Base-by-base conservation (phyloP, 2,888 invertebrate species). In the Teleogryllus oceanicus region DNA sequence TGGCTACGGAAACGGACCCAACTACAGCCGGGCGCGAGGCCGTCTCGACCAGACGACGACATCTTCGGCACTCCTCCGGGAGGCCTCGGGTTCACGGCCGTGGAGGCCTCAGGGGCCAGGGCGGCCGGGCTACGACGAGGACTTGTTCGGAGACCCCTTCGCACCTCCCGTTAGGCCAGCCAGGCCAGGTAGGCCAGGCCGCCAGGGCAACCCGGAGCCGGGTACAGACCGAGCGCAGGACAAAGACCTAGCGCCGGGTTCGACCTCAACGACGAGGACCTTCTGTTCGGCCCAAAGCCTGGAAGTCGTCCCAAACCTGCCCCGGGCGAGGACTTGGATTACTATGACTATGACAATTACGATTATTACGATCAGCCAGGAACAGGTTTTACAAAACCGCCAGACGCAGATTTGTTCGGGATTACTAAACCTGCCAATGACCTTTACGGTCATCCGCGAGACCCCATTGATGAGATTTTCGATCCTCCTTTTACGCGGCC, bases 21-120 rank as follows among this genome's bases (percentile, higher is more conserved):
- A 62, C n/a, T 12, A 12, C 62, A n/a, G 62, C n/a, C 62, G 62
- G 62, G 62, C 85, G 87, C 86, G 82, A 62, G 62, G 13, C 62
- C 62, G n/a, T 62, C 62, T 12, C 62, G n/a, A 62, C 62, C 62
- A 18, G n/a, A 62, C n/a, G 62, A 62, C n/a, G 62, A 62, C 62
- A 18, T 62, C 13, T 62, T 62, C n/a, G 62, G n/a, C n/a, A 8
- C 62, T 11, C 62, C 62, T n/a, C 62, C 62, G 4, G 16, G n/a
- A 13, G 16, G 62, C 62, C 13, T 18, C 62, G n/a, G 62, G 62
- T 3, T 18, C 62, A 18, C 13, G 62, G 1, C 62, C 62, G n/a
- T 62, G 62, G 62, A 3, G n/a, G 10, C 62, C 62, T 62, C 62
- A 62, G n/a, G 62, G 62, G n/a, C 62, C 62, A 5, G 62, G 62